Conservation (phyloP, 2,888 invertebrate species). For the Didymodactylos carnosus region DNA sequence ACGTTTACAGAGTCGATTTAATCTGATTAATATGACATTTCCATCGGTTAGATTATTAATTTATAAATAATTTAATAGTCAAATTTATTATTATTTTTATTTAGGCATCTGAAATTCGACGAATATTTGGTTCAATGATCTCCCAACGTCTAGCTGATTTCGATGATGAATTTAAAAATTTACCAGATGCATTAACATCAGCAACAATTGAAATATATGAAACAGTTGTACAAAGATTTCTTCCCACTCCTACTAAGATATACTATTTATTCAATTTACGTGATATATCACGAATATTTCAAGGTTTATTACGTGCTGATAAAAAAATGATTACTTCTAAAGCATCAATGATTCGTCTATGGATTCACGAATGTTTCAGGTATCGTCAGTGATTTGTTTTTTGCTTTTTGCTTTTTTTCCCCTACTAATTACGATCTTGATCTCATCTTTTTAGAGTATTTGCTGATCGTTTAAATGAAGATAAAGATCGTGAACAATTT, state of each 20-base stretch:
- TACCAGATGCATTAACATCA: slow-evolving; percentile 35
- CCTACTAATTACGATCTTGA: neutral
- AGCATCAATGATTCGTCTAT: slow-evolving; percentile 50
- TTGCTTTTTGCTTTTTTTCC: neutral
- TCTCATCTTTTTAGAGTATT: slow-evolving; percentile 45
- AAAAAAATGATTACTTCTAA: slow-evolving; percentile 56
- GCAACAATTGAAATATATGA: slow-evolving; percentile 35
- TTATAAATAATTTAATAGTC: no score
- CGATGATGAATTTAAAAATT: slow-evolving; percentile 52
- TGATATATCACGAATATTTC: slow-evolving; percentile 47
- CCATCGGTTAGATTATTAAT: slow-evolving; percentile 39
- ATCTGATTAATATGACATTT: slow-evolving; percentile 43
- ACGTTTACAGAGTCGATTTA: slow-evolving; percentile 34
- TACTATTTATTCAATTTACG: slow-evolving; percentile 35
- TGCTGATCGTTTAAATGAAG: slow-evolving; percentile 58
- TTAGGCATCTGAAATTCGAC: slow-evolving; percentile 40
- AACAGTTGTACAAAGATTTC: slow-evolving; percentile 26
- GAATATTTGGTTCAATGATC: slow-evolving; percentile 57
- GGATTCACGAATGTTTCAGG: slow-evolving; percentile 61
- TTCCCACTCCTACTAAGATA: slow-evolving; percentile 35
- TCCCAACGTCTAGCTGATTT: slow-evolving; percentile 56
- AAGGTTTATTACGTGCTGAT: slow-evolving; percentile 58
- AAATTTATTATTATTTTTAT: neutral
- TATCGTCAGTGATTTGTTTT: slow-evolving; percentile 11
- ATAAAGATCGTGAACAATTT: slow-evolving; percentile 58